Conservation (phyloP, 2,797 vertebrate genomes). For the Coendou prehensilis region DNA sequence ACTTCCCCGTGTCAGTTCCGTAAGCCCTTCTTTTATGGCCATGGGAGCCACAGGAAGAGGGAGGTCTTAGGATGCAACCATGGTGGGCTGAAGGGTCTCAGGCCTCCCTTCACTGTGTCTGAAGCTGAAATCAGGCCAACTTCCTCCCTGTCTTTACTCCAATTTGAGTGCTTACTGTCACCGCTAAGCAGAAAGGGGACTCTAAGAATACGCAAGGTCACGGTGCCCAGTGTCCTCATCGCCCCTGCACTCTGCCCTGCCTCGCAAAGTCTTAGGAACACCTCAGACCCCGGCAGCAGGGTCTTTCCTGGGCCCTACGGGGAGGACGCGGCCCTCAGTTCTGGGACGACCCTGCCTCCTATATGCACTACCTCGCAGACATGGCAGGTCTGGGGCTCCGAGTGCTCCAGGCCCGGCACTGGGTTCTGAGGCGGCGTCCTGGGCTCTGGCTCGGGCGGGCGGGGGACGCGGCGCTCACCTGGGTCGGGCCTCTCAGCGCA, state of each 20-base stretch:
- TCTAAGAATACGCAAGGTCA: background rate
- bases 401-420: background rate
- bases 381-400: background rate
- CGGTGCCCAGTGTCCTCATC: background rate
- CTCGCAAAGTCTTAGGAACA: background rate
- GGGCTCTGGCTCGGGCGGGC: background rate
- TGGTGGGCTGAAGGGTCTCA: background rate
- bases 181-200: background rate
- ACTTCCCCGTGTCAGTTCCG: background rate
- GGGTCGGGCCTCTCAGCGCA: fast-evolving
- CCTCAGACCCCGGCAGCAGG: background rate
- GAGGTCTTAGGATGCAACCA: fast-evolving
- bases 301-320: background rate
- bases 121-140: background rate
- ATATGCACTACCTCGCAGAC: background rate
- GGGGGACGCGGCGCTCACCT: background rate
- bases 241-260: background rate
- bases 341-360: background rate
- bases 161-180: background rate
- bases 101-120: background rate
- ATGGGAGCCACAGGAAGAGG: background rate
- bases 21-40: background rate
- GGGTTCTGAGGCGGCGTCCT: background rate
- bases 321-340: background rate
- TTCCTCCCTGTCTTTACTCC: background rate